These are phyloP conservation scores for Pilophorus perplexus DNA, from an alignment of 2,888 invertebrate genomes.

Conservation along the genomic window DNA sequence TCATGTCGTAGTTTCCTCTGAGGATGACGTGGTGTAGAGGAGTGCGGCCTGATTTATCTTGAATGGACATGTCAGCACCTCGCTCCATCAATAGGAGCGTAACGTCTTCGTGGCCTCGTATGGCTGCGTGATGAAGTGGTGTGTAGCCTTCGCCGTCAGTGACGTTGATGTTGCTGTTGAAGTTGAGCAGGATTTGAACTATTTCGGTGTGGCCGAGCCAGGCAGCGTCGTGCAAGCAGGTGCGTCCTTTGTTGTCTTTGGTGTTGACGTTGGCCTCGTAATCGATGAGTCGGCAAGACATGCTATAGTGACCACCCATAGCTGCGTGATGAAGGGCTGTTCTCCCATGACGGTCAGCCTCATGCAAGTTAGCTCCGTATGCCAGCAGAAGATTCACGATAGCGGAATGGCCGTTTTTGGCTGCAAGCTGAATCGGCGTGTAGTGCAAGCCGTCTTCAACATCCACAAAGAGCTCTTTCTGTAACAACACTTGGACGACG, in stretches of 20 bases:
- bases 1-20: conserved; percentile 20
- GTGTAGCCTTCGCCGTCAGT: conserved; percentile 17
- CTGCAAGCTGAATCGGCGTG: conserved; percentile 21
- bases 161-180: conserved; percentile 8
- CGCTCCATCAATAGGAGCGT: conserved; percentile 14
- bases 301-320: background rate
- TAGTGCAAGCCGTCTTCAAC: conserved; percentile 3
- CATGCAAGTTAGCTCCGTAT: conserved; percentile 8
- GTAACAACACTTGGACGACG: background rate
- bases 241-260: conserved; percentile 22
- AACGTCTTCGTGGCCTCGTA: conserved; percentile 21
- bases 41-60: conserved; percentile 15
- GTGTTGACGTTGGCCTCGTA: conserved; percentile 19
- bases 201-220: conserved; percentile 31
- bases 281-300: conserved; percentile 12
- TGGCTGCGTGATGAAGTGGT: conserved; percentile 30
- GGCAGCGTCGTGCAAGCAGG: conserved; percentile 24
- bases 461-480: conserved; percentile 8
- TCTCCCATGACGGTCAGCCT: conserved; percentile 18
- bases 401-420: conserved; percentile 7
- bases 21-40: conserved; percentile 6
- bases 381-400: conserved; percentile 12
- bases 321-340: conserved; percentile 29
- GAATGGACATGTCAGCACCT: conserved; percentile 14
- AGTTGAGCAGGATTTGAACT: conserved; percentile 15